Conservation (phyloP, 2,113 vertebrate species). For the Maccullochella peelii region DNA sequence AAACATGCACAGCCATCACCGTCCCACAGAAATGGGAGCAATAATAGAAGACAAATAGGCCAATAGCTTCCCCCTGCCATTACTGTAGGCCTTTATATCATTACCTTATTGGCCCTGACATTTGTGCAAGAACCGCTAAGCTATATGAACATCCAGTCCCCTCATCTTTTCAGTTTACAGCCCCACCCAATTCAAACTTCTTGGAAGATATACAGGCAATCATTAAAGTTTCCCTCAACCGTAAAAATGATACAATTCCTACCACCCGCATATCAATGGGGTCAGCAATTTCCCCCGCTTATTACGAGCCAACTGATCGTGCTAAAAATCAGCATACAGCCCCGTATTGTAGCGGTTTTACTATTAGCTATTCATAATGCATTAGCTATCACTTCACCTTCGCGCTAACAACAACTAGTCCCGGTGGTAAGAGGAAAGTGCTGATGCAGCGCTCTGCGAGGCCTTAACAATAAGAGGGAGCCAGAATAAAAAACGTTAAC, state of each 20-base stretch:
- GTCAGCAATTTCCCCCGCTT: constrained; percentile 61
- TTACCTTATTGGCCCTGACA: constrained; percentile 72
- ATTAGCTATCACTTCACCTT: constrained; percentile 77
- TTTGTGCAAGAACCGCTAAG: constrained; percentile 62
- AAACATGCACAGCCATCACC: constrained; percentile 62
- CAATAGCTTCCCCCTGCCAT: constrained; percentile 64
- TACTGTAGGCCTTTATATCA: constrained; percentile 67
- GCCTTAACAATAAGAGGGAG: constrained; percentile 67
- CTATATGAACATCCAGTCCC: constrained; percentile 42
- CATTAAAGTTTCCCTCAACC: constrained; percentile 62
- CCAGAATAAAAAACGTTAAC: constrained; percentile 71
- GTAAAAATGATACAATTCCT: constrained; percentile 71
- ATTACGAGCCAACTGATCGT: constrained; percentile 63
- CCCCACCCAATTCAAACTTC: constrained; percentile 55
- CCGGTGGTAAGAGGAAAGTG: constrained; percentile 64
- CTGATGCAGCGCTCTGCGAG: constrained; percentile 65
- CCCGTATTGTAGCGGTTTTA: constrained; percentile 49
- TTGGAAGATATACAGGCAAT: constrained; percentile 59
- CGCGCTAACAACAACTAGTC: constrained; percentile 73
- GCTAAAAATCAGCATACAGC: constrained; percentile 56
- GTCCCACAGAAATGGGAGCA: constrained; percentile 62
- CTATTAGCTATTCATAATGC: constrained; percentile 79
- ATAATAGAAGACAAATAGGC: constrained; percentile 72
- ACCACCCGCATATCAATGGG: constrained; percentile 50
- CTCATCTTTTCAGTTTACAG: constrained; percentile 59